phyloP scores from a whole-genome alignment of 2,797 vertebrate genomes.

The Epinephelus coioides region DNA sequence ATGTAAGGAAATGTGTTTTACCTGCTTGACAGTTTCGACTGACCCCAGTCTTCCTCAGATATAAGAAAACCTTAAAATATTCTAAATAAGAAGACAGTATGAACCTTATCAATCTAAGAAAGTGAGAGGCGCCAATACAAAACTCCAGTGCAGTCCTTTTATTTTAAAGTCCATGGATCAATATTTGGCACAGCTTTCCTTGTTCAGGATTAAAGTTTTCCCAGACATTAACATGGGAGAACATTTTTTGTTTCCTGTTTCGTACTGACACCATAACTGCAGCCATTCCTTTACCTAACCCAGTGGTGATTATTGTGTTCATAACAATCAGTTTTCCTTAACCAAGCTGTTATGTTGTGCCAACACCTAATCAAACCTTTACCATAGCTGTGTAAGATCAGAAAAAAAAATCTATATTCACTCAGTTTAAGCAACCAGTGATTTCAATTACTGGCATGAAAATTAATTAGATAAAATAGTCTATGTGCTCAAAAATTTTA shows the following conservation, averaged over 20 bases:
- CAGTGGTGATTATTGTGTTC: background rate
- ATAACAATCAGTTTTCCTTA: background rate
- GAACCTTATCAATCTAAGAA: background rate
- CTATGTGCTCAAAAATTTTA: background rate
- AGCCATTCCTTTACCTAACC: background rate
- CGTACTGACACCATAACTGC: background rate
- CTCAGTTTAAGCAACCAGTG: too few relatives aligned
- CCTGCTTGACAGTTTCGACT: too few relatives aligned
- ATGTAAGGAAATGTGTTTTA: too few relatives aligned
- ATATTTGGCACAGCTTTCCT: background rate
- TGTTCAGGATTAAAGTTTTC: background rate
- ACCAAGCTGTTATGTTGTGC: background rate
- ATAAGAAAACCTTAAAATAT: too few relatives aligned
- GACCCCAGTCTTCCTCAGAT: too few relatives aligned
- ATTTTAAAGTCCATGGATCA: background rate
- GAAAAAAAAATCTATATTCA: too few relatives aligned
- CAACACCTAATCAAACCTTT: background rate
- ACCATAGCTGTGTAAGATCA: background rate
- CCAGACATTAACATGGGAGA: background rate
- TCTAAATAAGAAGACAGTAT: too few relatives aligned
- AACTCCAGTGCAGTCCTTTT: background rate
- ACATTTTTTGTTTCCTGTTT: constrained; percentile 7
- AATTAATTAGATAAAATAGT: background rate
- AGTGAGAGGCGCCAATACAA: background rate
- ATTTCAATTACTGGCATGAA: background rate